Percentiles rank a stretch among this genome's conserved stretches.
These are phyloP conservation scores for Acomys russatus DNA, from an alignment of 2,797 vertebrate genomes.

Conservation along the genomic window DNA sequence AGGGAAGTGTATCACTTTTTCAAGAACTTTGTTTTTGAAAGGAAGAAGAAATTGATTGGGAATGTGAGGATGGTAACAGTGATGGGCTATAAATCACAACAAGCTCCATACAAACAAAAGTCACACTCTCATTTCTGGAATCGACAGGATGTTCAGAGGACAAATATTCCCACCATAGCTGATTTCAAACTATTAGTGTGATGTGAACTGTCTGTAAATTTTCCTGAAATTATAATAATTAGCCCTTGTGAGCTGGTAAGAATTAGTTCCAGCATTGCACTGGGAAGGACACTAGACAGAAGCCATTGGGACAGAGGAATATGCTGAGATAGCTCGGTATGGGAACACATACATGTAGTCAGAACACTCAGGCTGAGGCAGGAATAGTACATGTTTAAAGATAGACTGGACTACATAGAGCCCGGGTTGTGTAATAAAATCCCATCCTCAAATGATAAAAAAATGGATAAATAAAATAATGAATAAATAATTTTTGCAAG, in stretches of 20 bases:
- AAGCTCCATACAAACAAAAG: not conserved
- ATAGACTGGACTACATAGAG: not conserved
- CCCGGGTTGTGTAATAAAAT: not conserved
- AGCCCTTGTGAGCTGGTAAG: not conserved
- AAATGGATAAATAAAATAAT: not conserved
- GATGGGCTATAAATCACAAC: not conserved
- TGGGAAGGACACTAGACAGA: not conserved
- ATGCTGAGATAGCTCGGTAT: not conserved
- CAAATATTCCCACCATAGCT: not conserved
- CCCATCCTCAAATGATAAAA: not conserved
- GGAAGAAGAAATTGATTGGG: not conserved
- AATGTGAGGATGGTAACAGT: not conserved
- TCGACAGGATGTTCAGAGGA: not conserved
- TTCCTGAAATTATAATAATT: not conserved
- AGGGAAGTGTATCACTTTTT: not conserved
- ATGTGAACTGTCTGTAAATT: not conserved
- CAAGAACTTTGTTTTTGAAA: slow-evolving; percentile 37
- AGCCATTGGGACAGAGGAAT: not conserved
- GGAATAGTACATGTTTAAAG: not conserved
- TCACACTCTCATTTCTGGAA: not conserved
- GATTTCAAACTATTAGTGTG: not conserved
- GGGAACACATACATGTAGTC: not conserved
- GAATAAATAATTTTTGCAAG: not conserved
- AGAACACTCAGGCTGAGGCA: not conserved
- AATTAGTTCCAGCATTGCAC: not conserved